Conservation (phyloP, 2,797 vertebrate genomes). For the Lepidocolaptes lacrymiger region DNA sequence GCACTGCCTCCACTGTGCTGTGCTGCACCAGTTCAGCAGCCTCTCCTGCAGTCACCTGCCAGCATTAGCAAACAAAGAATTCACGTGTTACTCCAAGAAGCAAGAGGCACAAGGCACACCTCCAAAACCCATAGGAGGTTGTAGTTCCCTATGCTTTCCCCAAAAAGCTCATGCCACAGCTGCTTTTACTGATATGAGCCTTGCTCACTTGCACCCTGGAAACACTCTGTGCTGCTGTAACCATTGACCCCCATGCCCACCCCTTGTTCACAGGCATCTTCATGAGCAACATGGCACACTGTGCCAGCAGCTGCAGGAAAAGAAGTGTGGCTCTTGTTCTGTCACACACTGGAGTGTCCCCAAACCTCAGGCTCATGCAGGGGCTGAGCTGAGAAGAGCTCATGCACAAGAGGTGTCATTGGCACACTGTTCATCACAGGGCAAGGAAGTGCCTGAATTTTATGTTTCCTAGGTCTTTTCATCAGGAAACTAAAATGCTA, state of each 20-base stretch:
- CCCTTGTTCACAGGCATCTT: fast-evolving
- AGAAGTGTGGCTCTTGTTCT: neutral
- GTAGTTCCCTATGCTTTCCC: fast-evolving
- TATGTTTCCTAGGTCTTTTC: neutral
- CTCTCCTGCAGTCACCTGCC: neutral
- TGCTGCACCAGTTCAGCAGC: fast-evolving
- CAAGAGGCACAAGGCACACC: neutral
- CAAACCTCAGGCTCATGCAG: fast-evolving
- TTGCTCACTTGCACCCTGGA: neutral
- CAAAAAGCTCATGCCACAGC: fast-evolving
- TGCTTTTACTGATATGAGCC: neutral
- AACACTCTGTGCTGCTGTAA: neutral
- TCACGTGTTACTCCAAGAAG: fast-evolving
- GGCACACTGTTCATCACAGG: fast-evolving
- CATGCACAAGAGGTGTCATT: fast-evolving
- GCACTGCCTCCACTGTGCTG: fast-evolving
- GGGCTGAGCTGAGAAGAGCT: neutral
- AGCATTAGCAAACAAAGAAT: fast-evolving
- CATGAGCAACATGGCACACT: fast-evolving
- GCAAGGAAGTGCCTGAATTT: neutral
- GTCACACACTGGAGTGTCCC: neutral
- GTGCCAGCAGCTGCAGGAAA: neutral
- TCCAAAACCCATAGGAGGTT: neutral
- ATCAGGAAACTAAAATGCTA: neutral
- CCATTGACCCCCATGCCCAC: fast-evolving